Conservation (phyloP, 2,113 vertebrate genomes). For the Galbula dea region DNA sequence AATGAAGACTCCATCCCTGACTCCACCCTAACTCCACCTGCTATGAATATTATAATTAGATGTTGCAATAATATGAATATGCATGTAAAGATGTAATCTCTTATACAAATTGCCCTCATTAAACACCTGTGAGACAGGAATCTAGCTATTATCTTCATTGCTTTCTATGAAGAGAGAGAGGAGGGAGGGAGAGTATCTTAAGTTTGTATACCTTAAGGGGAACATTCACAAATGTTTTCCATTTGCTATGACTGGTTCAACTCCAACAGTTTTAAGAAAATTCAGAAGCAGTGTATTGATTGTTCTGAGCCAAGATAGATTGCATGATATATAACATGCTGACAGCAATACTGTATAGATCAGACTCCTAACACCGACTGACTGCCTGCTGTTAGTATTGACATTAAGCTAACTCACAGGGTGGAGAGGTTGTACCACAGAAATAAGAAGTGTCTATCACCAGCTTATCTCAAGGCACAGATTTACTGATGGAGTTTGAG, state of each 20-base stretch:
- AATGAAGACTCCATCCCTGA: too few species aligned
- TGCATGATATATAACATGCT: neutral
- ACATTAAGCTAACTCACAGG: neutral
- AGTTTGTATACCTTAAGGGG: neutral
- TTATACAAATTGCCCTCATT: too few species aligned
- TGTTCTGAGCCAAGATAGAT: constrained; percentile 11
- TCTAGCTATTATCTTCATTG: neutral
- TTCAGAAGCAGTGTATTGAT: constrained; percentile 14
- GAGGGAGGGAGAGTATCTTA: neutral
- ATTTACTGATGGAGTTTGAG: neutral
- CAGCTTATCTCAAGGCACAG: neutral
- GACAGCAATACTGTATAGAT: constrained; percentile 17
- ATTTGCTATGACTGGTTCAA: neutral
- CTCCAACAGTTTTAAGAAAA: constrained; percentile 10
- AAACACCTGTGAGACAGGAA: constrained; percentile 2
- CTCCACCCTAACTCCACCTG: too few species aligned
- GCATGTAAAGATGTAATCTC: too few species aligned
- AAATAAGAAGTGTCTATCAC: neutral
- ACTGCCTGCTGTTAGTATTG: neutral
- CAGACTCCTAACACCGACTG: neutral
- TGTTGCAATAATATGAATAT: too few species aligned
- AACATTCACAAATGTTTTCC: constrained; percentile 1
- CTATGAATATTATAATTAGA: too few species aligned
- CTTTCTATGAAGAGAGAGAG: neutral
- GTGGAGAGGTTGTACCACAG: neutral